Conservation (phyloP, 2,113 vertebrate species). For the Setophaga petechia region DNA sequence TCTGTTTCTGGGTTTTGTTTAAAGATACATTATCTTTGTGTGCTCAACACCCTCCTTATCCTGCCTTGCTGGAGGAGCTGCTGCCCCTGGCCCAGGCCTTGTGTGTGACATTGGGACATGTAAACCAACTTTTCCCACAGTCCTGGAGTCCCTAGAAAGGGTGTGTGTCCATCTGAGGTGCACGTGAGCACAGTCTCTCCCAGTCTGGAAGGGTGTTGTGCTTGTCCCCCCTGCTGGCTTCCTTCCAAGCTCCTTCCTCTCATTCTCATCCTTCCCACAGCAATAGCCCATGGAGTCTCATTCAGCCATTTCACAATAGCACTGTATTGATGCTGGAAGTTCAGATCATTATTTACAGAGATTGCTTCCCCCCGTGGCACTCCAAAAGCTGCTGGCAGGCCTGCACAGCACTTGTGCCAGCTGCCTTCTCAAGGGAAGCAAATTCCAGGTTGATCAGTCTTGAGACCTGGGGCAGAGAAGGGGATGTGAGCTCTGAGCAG, state of each 20-base stretch:
- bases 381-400: background rate
- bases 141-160: background rate
- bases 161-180: background rate
- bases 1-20: background rate
- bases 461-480: background rate
- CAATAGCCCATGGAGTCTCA: background rate
- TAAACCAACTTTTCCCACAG: background rate
- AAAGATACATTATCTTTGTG: background rate
- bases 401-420: background rate
- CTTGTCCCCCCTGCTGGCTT: background rate
- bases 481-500: background rate
- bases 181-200: background rate
- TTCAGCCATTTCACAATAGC: background rate
- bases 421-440: background rate
- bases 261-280: background rate
- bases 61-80: background rate
- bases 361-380: background rate
- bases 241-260: background rate
- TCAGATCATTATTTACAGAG: background rate
- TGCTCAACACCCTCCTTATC: background rate
- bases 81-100: background rate
- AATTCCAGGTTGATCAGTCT: background rate
- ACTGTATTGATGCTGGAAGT: background rate
- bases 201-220: background rate
- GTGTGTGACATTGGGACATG: background rate